phyloP scores from a whole-genome alignment of 2,888 invertebrate species.

The Bembecia ichneumoniformis region DNA sequence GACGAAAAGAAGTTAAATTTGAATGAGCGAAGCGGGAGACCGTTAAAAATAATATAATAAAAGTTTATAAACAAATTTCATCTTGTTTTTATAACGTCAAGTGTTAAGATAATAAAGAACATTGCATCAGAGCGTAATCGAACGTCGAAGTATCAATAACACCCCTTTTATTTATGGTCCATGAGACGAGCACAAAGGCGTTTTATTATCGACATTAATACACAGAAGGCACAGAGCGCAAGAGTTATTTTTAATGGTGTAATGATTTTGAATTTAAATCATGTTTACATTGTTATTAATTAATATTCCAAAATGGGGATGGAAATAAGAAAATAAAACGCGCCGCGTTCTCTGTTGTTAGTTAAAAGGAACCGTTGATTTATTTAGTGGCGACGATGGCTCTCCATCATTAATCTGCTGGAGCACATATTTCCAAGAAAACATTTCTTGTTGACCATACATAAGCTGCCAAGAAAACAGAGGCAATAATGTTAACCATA shows the following conservation, averaged over 20 bases:
- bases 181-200: slow-evolving; percentile 6
- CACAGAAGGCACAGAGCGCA: neutral
- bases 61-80: neutral
- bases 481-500: slow-evolving; percentile 67
- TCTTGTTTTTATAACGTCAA: slow-evolving; percentile 17
- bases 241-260: no score
- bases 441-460: slow-evolving; percentile 64
- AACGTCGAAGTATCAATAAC: slow-evolving; percentile 26
- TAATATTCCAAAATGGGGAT: no score
- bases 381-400: slow-evolving; percentile 66
- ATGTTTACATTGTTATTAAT: no score
- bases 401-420: slow-evolving; percentile 69
- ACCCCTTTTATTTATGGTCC: slow-evolving; percentile 28
- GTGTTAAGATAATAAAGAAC: slow-evolving; percentile 20
- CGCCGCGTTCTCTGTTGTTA: no score
- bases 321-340: no score
- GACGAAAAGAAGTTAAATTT: neutral
- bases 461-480: slow-evolving; percentile 67
- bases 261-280: no score
- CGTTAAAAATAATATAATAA: slow-evolving; percentile 7
- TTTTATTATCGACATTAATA: neutral
- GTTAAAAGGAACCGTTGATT: slow-evolving; percentile 24
- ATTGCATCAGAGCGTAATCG: slow-evolving; percentile 15
- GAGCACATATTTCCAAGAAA: slow-evolving; percentile 68
- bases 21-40: slow-evolving; percentile 2